Evolutionary conservation across 2,888 invertebrate genomes (phyloP), one percentile per base, ranked within the genome.

Genomic region (Ctena decussata): DNA sequence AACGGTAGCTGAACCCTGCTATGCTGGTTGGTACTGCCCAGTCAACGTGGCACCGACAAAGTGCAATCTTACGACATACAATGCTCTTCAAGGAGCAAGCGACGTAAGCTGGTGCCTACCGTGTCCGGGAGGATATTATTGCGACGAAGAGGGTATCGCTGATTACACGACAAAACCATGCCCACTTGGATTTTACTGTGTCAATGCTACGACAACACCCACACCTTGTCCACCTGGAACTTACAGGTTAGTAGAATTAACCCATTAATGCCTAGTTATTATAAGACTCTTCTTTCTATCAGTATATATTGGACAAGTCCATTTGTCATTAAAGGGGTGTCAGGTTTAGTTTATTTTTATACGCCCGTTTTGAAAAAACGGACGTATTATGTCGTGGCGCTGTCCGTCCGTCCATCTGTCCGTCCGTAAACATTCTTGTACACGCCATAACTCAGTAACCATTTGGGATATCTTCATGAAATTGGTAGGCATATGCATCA

Each of bases 61-160:
- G n/a, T 94, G 94, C 80, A 92, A 92, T 0, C 79, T 74, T 5
- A 83, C 72, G 18, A 94, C 94, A 3, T 95, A 94, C 91, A 94
- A 94, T 80, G 90, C 91, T 37, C 77, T 87, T 57, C 88, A 90
- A 21, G 93, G 92, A 18, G 93, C 91, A 8, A 89, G 79, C 71
- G 93, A 94, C 75, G 76, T 82, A 1, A 90, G 91, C 39, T 93
- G 91, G 81, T 95, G 95, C 82, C 73, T 89, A 73, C 92, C 94
- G 6, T 95, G 95, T 75, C 93, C 94, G 0, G 89, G 93, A 8
- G 95, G 95, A 0, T 95, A 94, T 84, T 92, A 86, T 85, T 95
- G 95, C 87, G 87, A 93, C 24, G 80, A 86, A 6, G 87, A 86
- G n/a, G 95, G 91, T 0, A 93, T 93, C 30, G 90, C 94, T 6